Evolutionary conservation across 2,888 invertebrate genomes (phyloP).

Genomic region (Opisthograptis luteolata): DNA sequence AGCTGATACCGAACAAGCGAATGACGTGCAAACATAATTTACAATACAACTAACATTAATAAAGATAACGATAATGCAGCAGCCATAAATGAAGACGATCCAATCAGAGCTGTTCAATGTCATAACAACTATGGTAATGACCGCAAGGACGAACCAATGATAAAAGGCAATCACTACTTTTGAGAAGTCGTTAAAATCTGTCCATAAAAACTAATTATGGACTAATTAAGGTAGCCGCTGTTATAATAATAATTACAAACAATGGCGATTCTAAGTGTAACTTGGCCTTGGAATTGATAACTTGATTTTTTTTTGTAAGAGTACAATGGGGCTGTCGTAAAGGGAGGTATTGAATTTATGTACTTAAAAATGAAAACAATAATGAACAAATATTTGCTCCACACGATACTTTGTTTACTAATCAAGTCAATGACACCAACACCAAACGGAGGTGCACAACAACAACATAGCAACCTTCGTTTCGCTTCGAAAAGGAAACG

Average conservation of each 20-base stretch:
- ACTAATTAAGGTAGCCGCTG: background rate
- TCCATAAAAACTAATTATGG: conserved; percentile 9
- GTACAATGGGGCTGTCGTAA: too few species aligned
- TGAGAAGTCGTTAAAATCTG: conserved; percentile 4
- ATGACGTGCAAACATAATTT: conserved; percentile 23
- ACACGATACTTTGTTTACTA: conserved; percentile 6
- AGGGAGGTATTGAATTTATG: too few species aligned
- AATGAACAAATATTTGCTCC: background rate
- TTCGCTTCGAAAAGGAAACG: conserved; percentile 22
- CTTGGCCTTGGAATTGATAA: too few species aligned
- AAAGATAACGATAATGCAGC: conserved; percentile 25
- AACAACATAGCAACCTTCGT: conserved; percentile 23
- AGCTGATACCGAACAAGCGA: conserved; percentile 1
- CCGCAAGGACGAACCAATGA: conserved; percentile 34
- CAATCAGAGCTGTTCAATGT: conserved; percentile 30
- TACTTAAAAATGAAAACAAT: too few species aligned
- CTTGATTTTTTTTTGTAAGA: too few species aligned
- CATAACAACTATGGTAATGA: conserved; percentile 29
- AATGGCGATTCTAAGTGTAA: background rate
- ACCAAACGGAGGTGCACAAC: conserved; percentile 14
- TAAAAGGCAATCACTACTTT: conserved; percentile 6
- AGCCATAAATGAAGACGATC: conserved; percentile 26
- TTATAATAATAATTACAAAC: too few species aligned
- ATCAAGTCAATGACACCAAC: conserved; percentile 28
- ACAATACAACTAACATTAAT: conserved; percentile 27